A percentile compares a stretch with the other conserved stretches of the same genome.
Evolutionary conservation across 1,140 invertebrate species (phyloP).

Genomic region (Sitophilus oryzae): DNA sequence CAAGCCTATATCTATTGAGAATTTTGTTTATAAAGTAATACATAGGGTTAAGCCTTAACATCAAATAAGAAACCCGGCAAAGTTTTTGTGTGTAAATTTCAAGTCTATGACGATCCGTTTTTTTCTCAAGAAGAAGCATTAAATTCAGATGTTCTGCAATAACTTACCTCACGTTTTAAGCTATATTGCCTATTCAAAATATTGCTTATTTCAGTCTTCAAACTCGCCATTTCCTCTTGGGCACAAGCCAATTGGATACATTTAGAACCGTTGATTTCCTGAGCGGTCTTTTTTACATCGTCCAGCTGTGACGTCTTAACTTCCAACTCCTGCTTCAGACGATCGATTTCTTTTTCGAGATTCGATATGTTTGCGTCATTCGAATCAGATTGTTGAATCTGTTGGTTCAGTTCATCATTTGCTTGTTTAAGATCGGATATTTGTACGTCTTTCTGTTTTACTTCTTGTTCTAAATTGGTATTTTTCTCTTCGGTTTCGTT

Average conservation of each 20-base stretch:
- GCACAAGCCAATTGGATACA: slow-evolving; percentile 28
- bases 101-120: too few relatives aligned
- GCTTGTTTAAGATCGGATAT: slow-evolving; percentile 7
- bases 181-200: slow-evolving; percentile 24
- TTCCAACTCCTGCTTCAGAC: slow-evolving; percentile 22
- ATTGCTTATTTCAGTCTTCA: slow-evolving; percentile 34
- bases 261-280: slow-evolving; percentile 25
- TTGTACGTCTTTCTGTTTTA: slow-evolving; percentile 14
- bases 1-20: too few relatives aligned
- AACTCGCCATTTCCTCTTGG: slow-evolving; percentile 31
- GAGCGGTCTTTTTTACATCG: slow-evolving; percentile 20
- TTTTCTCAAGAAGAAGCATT: too few relatives aligned
- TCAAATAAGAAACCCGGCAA: too few relatives aligned
- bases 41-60: too few relatives aligned
- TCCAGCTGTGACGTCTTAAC: slow-evolving; percentile 20
- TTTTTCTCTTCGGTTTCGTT: slow-evolving; percentile 17
- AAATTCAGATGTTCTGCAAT: neutral
- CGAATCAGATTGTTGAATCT: neutral
- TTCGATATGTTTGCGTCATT: slow-evolving; percentile 11
- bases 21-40: too few relatives aligned
- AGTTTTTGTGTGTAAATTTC: too few relatives aligned
- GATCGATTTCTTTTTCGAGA: slow-evolving; percentile 19
- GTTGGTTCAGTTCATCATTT: slow-evolving; percentile 15
- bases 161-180: slow-evolving; percentile 29
- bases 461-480: slow-evolving; percentile 17